Percentiles rank a stretch among this genome's conserved stretches.
Conservation (phyloP, 2,797 vertebrate genomes). For the Neostethus bicornis region DNA sequence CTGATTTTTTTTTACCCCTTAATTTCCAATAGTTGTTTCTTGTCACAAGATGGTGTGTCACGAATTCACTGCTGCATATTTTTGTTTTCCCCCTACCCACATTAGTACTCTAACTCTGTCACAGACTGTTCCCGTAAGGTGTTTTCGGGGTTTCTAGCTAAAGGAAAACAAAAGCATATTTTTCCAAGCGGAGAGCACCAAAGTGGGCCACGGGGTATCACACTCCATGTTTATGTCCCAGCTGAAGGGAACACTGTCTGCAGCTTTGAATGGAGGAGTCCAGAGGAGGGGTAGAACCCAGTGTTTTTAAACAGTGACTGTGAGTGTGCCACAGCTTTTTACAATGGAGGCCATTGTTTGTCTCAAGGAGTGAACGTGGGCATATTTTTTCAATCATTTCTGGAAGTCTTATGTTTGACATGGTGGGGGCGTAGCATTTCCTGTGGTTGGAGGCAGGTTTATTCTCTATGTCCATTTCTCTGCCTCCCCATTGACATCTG, state of each 20-base stretch:
- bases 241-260: slow-evolving; percentile 60
- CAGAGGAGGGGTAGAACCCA: slow-evolving; percentile 50
- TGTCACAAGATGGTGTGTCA: slow-evolving; percentile 28
- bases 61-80: slow-evolving; percentile 42
- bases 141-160: slow-evolving; percentile 61
- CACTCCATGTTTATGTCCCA: slow-evolving; percentile 50
- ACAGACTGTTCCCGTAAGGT: slow-evolving; percentile 39
- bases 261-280: slow-evolving; percentile 26
- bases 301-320: slow-evolving; percentile 83
- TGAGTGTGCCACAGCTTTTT: slow-evolving; percentile 79
- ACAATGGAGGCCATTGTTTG: slow-evolving; percentile 90
- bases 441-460: slow-evolving; percentile 58
- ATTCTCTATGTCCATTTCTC: slow-evolving; percentile 55
- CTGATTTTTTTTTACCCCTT: too few relatives aligned
- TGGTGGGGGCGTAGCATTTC: slow-evolving; percentile 77
- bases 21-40: slow-evolving; percentile 23
- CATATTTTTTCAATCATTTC: slow-evolving; percentile 92
- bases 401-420: slow-evolving; percentile 87
- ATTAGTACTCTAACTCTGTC: slow-evolving; percentile 50
- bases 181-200: slow-evolving; percentile 51
- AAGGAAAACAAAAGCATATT: slow-evolving; percentile 70
- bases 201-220: slow-evolving; percentile 50
- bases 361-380: slow-evolving; percentile 80
- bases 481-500: slow-evolving; percentile 45
- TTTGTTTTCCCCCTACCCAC: slow-evolving; percentile 67